Evolutionary conservation across 2,797 vertebrate genomes (phyloP).

Genomic region (Chromis chromis): DNA sequence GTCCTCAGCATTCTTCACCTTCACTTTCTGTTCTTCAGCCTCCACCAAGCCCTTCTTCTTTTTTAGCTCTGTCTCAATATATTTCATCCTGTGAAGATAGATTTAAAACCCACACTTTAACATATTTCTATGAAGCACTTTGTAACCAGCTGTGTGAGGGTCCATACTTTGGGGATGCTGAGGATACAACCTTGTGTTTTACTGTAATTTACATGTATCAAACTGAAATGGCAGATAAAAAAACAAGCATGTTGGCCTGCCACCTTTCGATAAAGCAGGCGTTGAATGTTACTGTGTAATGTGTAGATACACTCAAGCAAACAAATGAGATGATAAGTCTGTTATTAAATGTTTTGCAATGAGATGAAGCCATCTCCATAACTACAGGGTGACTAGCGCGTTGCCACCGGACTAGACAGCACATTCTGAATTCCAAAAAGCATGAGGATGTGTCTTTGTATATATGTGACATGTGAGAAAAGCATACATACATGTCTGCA

Average conservation of each 20-base stretch:
- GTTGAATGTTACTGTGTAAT: neutral
- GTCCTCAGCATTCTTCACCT: slow-evolving; percentile 95
- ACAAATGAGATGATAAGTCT: neutral
- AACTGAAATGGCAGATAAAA: too few relatives aligned
- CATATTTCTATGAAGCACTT: neutral
- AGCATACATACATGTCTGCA: slow-evolving; percentile 92
- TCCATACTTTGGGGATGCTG: too few relatives aligned
- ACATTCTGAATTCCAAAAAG: neutral
- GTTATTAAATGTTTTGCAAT: too few relatives aligned
- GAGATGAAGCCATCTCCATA: too few relatives aligned
- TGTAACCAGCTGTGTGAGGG: neutral
- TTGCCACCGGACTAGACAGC: neutral
- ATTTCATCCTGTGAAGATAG: slow-evolving; percentile 83
- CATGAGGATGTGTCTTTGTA: neutral
- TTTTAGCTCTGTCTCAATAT: slow-evolving; percentile 87
- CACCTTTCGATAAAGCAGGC: too few relatives aligned
- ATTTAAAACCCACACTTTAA: neutral
- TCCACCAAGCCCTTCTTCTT: slow-evolving; percentile 88
- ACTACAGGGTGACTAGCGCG: too few relatives aligned
- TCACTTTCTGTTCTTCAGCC: slow-evolving; percentile 93
- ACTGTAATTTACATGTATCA: too few relatives aligned
- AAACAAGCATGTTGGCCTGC: too few relatives aligned
- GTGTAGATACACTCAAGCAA: neutral
- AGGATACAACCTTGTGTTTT: too few relatives aligned
- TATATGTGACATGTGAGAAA: neutral